Percentiles rank a stretch among this genome's conserved stretches.
phyloP scores from a whole-genome alignment of 1,140 invertebrate genomes.

The Caerostris extrusa region DNA sequence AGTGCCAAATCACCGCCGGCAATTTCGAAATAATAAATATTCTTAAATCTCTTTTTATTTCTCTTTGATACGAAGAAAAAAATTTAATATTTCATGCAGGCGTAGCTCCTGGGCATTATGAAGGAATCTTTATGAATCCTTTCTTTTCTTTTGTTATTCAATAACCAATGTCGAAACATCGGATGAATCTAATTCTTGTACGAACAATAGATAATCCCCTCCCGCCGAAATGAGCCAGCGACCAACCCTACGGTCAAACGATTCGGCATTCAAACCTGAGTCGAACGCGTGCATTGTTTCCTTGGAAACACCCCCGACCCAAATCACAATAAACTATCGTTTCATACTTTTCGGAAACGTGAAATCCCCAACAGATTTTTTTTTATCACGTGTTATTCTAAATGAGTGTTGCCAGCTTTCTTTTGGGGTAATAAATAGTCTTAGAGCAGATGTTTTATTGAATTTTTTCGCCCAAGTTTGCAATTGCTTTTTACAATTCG shows the following conservation, averaged over 20 bases:
- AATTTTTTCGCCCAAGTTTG: too few relatives aligned
- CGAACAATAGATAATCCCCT: background rate
- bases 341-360: background rate
- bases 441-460: too few relatives aligned
- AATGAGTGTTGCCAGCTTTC: too few relatives aligned
- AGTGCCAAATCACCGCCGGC: background rate
- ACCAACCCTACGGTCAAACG: background rate
- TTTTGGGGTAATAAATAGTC: too few relatives aligned
- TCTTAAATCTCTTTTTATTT: background rate
- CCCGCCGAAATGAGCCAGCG: background rate
- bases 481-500: too few relatives aligned
- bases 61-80: too few relatives aligned
- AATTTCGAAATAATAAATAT: background rate
- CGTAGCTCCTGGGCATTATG: background rate
- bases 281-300: background rate
- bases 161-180: background rate
- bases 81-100: background rate
- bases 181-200: background rate
- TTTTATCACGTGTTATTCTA: background rate
- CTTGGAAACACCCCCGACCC: background rate
- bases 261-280: background rate
- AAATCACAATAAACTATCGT: background rate
- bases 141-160: background rate
- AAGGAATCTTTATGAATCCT: background rate
- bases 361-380: background rate